Evolutionary conservation across 2,797 vertebrate species (phyloP), one percentile per base, ranked within the genome.

Genomic region (Eremophila alpestris): DNA sequence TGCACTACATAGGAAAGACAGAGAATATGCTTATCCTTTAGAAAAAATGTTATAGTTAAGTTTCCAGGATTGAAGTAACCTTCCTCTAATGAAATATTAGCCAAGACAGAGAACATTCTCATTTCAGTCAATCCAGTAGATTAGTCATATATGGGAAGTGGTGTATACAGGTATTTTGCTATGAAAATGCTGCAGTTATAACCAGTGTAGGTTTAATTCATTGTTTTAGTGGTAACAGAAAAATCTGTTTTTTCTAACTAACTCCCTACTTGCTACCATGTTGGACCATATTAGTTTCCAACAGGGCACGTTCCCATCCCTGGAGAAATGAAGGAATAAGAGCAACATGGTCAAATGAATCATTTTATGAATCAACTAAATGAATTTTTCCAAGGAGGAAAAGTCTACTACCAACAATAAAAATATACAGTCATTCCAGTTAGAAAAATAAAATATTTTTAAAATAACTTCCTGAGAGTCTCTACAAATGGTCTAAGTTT

Each of bases 371-470:
- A 38, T 38, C 38, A 10, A 38, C 11, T 38, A 38, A 38, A 38
- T 12, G 38, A 38, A 12, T 38, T 38, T 38, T 38, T 79, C 30
- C 55, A 65, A 75, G 38, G 30, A 54, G 2, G 13, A 87, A 76
- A 83, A 43, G 6, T 67, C 29, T 45, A 17, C 19, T 30, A 63
- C 2, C 17, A 74, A 56, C 5, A 74, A 36, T 22, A 38, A 38
- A 45, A 76, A 65, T 30, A 13, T 8, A 18, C 5, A 64, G 9
- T 36, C 30, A 71, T 56, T 71, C 7, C 13, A 48, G 5, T 45
- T 40, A 49, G 16, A 4, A 19, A 48, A 73, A 69, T n/a, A 40
- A 20, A 6, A 1, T 18, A 3, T 0, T 21, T 81, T 64, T 36
- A 2, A 48, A 62, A 62, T 55, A 81, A 40, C 15, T 63, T 48